Percentiles rank a stretch among this genome's conserved stretches.
Conservation (phyloP, 2,113 vertebrate species). For the Zingel zingel region DNA sequence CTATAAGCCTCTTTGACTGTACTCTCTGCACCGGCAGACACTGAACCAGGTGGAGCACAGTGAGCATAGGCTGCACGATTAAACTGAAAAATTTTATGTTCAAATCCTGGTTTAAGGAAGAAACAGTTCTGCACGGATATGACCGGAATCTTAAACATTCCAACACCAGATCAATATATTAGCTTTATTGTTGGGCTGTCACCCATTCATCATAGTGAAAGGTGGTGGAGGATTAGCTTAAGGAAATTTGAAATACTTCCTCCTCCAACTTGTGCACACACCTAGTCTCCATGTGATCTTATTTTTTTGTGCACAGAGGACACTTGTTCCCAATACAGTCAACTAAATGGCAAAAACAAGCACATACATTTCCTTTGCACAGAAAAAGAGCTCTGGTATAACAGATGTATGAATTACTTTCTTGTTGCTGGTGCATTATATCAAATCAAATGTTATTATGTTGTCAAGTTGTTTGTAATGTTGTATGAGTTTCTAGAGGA, state of each 20-base stretch:
- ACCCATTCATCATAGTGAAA: not conserved
- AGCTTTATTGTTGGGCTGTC: slow-evolving; percentile 4
- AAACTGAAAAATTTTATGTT: slow-evolving; percentile 15
- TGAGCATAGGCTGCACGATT: not conserved
- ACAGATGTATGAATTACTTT: not conserved
- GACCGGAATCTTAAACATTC: slow-evolving; percentile 2
- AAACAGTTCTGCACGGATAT: slow-evolving; percentile 1
- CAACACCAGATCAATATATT: slow-evolving; percentile 13
- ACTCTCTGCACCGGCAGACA: slow-evolving; percentile 53
- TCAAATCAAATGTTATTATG: not conserved
- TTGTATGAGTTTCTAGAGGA: slow-evolving; percentile 18
- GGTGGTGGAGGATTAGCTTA: slow-evolving; percentile 3
- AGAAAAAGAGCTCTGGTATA: slow-evolving; percentile 11
- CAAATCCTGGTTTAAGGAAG: slow-evolving; percentile 49
- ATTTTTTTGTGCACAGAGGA: no score
- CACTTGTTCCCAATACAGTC: not conserved
- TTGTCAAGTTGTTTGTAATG: not conserved
- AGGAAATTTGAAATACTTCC: not conserved
- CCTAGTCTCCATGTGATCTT: not conserved
- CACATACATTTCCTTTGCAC: slow-evolving; percentile 32
- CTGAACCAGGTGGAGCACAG: slow-evolving; percentile 55
- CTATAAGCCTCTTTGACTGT: slow-evolving; percentile 76
- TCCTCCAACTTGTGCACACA: not conserved
- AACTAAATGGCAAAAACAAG: not conserved
- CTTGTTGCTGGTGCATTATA: not conserved